These are phyloP conservation scores for Tupiocoris notatus DNA, from an alignment of 2,888 invertebrate species.

Conservation along the genomic window DNA sequence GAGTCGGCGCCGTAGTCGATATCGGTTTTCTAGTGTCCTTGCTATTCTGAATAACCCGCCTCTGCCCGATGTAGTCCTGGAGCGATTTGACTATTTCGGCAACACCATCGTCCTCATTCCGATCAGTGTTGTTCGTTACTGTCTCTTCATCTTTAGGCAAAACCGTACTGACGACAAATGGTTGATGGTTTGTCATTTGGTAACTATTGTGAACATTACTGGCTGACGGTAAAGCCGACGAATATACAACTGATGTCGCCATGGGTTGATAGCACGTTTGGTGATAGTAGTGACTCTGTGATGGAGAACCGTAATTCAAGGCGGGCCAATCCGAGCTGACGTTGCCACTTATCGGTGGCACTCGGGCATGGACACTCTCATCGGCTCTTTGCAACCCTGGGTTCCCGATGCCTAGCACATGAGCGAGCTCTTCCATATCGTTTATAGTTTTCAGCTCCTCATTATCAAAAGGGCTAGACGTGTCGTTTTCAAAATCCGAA, in stretches of 20 bases:
- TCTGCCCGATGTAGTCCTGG: conserved; percentile 5
- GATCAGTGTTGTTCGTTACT: not conserved
- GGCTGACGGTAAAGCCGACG: not conserved
- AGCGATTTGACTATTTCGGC: conserved; percentile 33
- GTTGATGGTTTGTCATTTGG: not conserved
- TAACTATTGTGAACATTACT: not conserved
- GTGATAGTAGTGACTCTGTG: conserved; percentile 26
- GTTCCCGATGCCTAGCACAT: conserved; percentile 57
- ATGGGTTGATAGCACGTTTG: not conserved
- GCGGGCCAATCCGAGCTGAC: not conserved
- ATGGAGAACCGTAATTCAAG: conserved; percentile 20
- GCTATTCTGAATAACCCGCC: not conserved
- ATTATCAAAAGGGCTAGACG: conserved; percentile 90
- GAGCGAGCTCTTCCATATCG: conserved; percentile 85
- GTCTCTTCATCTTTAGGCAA: not conserved
- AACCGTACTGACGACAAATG: not conserved
- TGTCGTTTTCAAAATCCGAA: conserved; percentile 88
- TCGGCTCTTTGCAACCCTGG: not conserved
- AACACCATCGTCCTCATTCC: conserved; percentile 4
- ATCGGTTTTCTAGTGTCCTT: not conserved
- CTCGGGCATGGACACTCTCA: not conserved
- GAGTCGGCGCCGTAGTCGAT: not conserved
- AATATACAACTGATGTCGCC: not conserved
- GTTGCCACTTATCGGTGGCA: not conserved
- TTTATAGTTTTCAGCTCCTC: conserved; percentile 89